These are phyloP conservation scores for Eupithecia vulgata DNA, from an alignment of 2,888 invertebrate genomes.

Conservation along the genomic window DNA sequence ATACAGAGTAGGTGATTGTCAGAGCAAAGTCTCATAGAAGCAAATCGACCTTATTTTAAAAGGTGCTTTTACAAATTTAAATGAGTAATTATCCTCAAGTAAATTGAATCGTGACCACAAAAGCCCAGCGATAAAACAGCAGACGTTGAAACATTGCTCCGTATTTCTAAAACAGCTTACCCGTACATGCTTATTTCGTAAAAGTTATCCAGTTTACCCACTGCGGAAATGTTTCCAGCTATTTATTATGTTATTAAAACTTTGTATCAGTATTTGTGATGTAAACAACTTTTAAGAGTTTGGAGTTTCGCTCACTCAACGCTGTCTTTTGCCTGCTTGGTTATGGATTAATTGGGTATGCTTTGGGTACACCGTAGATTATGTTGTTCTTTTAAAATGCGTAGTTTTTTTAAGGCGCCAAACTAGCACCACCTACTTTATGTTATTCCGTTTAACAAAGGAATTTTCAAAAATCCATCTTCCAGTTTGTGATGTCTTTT, in stretches of 20 bases:
- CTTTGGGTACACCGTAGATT: neutral
- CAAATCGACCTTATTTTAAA: neutral
- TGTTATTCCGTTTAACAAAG: too few relatives aligned
- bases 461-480: too few relatives aligned
- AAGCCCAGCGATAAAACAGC: neutral
- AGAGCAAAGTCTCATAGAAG: neutral
- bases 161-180: conserved; percentile 26
- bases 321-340: conserved; percentile 28
- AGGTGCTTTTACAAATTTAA: neutral
- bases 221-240: conserved; percentile 39
- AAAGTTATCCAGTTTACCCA: conserved; percentile 41
- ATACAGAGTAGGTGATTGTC: neutral
- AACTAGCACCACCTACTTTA: too few relatives aligned
- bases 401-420: too few relatives aligned
- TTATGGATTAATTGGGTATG: conserved; percentile 21
- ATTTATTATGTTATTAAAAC: conserved; percentile 45
- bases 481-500: too few relatives aligned
- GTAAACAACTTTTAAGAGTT: conserved; percentile 39
- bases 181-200: conserved; percentile 32
- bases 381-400: neutral
- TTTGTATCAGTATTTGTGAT: conserved; percentile 43
- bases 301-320: conserved; percentile 25
- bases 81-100: neutral
- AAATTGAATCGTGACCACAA: conserved; percentile 1
- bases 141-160: conserved; percentile 10